Base-by-base conservation (phyloP, 2,113 vertebrate species). In the Salvator merianae region DNA sequence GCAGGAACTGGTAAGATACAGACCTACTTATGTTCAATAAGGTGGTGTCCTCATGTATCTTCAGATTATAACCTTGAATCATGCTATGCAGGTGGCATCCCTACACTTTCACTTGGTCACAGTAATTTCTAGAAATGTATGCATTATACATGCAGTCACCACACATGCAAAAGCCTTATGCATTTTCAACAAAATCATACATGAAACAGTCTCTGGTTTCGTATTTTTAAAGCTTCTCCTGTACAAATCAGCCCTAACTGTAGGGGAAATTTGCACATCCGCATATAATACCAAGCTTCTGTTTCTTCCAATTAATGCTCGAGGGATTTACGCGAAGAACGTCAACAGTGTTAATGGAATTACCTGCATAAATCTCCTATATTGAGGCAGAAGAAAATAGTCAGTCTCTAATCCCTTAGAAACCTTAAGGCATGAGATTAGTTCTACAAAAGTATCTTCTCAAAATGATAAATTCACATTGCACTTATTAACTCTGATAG, bases 311-410 rank as follows among this genome's bases (percentile, higher is more conserved):
- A 38, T 88, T 84, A 88, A 72, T 66, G 32, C 81, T 82, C 86
- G 34, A n/a, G 84, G 88, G 89, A 92, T 90, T 91, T 3, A n/a
- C 28, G 72, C 68, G 72, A 83, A 85, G 53, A 74, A 87, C 90
- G 85, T 87, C 72, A 85, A 92, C 73, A 4, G 77, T 86, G 80
- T 88, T 95, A 94, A 94, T 92, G 90, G 93, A 91, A 89, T 92
- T 90, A 93, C 72, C 91, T 71, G 7, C 71, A 89, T 77, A 81
- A 92, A 91, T 86, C 87, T 84, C 65, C 84, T 59, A 81, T 0
- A 0, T 1, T 2, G 82, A 0, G 0, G n/a, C 79, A 72, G 75
- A 82, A 88, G 77, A 62, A 82, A 88, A 84, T 0, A 1, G 87
- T 86, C 85, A 0, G 84, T 89, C 85, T 70, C 13, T 43, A 84